Base-by-base conservation (phyloP, 2,113 vertebrate species). In the Cebidichthys violaceus region DNA sequence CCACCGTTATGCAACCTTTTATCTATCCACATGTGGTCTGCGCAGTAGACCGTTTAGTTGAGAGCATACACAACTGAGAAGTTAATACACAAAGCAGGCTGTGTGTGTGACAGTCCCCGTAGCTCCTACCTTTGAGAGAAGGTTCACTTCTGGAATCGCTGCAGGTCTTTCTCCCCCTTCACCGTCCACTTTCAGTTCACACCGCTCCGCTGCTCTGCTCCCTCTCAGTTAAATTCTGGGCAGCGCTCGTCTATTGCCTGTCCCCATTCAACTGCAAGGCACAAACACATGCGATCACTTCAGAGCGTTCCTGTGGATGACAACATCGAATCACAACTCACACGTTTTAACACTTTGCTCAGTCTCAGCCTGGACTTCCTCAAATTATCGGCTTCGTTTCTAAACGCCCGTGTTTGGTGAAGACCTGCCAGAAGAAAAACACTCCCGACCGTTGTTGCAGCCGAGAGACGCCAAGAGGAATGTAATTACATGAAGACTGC, bases 41-140 rank as follows among this genome's bases (percentile, higher is more conserved):
- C 60, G 4, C 35, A 50, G 29, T 11, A n/a, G 54, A 47, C 18
- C n/a, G 39, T 33, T 65, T 29, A 31, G 22, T 27, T 27, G 52
- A 15, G 8, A 50, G 24, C 41, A 27, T 9, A 31, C 47, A 52
- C 37, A 77, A 27, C 69, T 65, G 69, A 75, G 69, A 80, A 68
- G 47, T 73, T n/a, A 43, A 68, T 64, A 79, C 33, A 54, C 6
- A n/a, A 6, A n/a, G 8, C 15, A 24, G 50, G 18, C 50, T 52
- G 41, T 29, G 20, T 62, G n/a, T 6, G 31, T 31, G 43, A 35
- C 29, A 17, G 17, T 62, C 1, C 39, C n/a, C 2, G 29, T 14
- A 6, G 13, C 39, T 83, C 92, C 68, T 93, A 95, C 95, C 95
- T 94, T 91, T 76, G 52, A 74, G 67, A 88, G 52, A 72, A 79